Evolutionary conservation across 1,140 invertebrate genomes (phyloP).

Genomic region (Drosophila pseudoobscura): DNA sequence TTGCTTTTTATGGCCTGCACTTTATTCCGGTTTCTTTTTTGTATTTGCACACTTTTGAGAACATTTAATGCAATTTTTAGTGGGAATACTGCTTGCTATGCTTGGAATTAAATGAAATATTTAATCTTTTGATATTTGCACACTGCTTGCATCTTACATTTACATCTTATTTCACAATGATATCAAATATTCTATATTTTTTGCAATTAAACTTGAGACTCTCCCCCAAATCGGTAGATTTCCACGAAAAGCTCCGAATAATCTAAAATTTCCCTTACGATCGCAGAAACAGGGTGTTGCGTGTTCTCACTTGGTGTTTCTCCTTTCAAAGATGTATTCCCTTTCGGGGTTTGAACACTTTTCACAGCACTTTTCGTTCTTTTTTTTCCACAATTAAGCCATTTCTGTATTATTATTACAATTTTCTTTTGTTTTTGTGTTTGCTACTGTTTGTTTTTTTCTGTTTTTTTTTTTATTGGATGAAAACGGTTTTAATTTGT

Average conservation of each 20-base stretch:
- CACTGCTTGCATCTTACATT: background rate
- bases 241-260: too few relatives aligned
- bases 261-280: too few relatives aligned
- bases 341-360: background rate
- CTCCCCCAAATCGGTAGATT: too few relatives aligned
- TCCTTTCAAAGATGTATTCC: too few relatives aligned
- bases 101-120: conserved; percentile 26
- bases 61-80: conserved; percentile 41
- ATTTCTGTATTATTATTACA: conserved; percentile 20
- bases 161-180: background rate
- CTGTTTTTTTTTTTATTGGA: conserved; percentile 45
- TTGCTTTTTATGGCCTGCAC: conserved; percentile 40
- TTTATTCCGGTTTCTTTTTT: conserved; percentile 28
- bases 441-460: conserved; percentile 30
- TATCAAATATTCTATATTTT: background rate
- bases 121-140: conserved; percentile 13
- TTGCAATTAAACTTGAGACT: too few relatives aligned
- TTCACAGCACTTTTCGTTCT: conserved; percentile 24
- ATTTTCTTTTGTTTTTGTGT: conserved; percentile 15
- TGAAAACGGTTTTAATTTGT: conserved; percentile 68
- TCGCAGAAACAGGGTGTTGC: too few relatives aligned
- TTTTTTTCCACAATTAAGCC: conserved; percentile 1
- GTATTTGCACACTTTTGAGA: conserved; percentile 33
- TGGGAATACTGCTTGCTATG: conserved; percentile 11
- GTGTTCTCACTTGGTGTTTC: too few relatives aligned